Evolutionary conservation across 2,113 vertebrate species (phyloP).

Genomic region (Nycticebus coucang): DNA sequence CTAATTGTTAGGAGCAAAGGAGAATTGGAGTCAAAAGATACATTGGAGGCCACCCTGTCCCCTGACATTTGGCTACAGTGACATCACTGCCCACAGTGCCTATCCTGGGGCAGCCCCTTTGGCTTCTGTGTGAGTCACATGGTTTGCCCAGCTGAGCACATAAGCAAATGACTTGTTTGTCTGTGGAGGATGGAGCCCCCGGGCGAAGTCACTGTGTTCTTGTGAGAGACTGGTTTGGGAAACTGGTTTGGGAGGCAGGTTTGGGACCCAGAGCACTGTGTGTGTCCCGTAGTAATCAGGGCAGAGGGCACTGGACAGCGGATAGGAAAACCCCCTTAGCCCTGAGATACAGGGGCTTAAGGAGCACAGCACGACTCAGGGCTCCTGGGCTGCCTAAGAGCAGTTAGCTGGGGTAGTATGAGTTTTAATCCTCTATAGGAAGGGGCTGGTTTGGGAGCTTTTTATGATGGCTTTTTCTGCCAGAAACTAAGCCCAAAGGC

Average conservation of each 20-base stretch:
- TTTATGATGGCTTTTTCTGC: background rate
- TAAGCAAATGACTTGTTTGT: background rate
- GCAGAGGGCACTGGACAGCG: fast-evolving
- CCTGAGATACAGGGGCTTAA: too few species aligned
- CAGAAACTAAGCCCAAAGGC: background rate
- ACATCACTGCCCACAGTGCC: background rate
- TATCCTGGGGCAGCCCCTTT: background rate
- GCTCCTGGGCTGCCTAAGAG: background rate
- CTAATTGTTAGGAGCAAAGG: conserved; percentile 23
- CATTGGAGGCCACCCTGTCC: background rate
- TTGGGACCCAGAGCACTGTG: background rate
- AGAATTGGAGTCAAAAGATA: conserved; percentile 9
- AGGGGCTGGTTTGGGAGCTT: background rate
- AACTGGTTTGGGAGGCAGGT: fast-evolving
- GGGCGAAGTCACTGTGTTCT: background rate
- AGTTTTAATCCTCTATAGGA: too few species aligned
- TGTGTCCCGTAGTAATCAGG: background rate
- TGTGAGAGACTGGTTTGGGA: fast-evolving
- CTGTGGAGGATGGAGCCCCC: background rate
- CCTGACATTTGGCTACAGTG: conserved; percentile 34
- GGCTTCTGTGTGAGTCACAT: background rate
- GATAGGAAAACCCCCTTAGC: background rate
- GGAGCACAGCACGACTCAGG: fast-evolving
- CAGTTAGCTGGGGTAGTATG: background rate
- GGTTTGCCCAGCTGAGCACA: background rate